Percentiles rank a stretch among this genome's conserved stretches.
Evolutionary conservation across 2,797 vertebrate genomes (phyloP).

Genomic region (Caiman crocodilus): DNA sequence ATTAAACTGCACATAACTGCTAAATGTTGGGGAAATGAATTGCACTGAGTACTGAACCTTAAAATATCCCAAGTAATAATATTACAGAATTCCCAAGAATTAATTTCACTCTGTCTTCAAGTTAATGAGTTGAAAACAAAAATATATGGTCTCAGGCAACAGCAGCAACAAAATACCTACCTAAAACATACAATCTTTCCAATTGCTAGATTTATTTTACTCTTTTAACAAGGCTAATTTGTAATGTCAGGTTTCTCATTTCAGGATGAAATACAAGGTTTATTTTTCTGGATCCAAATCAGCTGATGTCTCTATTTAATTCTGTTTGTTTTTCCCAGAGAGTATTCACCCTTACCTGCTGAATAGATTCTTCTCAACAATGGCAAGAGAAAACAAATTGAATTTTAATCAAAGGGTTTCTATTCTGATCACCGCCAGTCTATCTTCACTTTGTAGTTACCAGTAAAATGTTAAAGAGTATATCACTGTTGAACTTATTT

Average conservation of each 20-base stretch:
- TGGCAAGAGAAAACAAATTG: not conserved
- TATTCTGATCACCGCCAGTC: slow-evolving; percentile 43
- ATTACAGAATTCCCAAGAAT: not conserved
- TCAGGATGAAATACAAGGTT: not conserved
- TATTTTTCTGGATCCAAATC: not conserved
- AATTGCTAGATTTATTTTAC: not conserved
- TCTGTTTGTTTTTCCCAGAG: slow-evolving; percentile 46
- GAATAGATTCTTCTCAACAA: not conserved
- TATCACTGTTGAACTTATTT: slow-evolving; percentile 28
- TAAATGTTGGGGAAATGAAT: not conserved
- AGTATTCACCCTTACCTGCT: slow-evolving; percentile 33
- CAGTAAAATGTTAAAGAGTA: slow-evolving; percentile 46
- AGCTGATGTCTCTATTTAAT: slow-evolving; percentile 10
- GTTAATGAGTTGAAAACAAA: slow-evolving; percentile 36
- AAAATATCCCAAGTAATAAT: not conserved
- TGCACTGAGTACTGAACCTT: not conserved
- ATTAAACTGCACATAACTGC: accelerated
- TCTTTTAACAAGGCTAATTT: slow-evolving; percentile 17
- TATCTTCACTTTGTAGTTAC: slow-evolving; percentile 31
- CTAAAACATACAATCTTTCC: not conserved
- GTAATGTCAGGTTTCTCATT: not conserved
- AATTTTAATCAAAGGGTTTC: slow-evolving; percentile 59
- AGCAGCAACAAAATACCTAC: not conserved
- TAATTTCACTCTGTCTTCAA: not conserved
- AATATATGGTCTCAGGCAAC: not conserved